Evolutionary conservation across 2,113 vertebrate species (phyloP), one percentile per base, ranked within the genome.

Genomic region (Diphyllodes magnificus): DNA sequence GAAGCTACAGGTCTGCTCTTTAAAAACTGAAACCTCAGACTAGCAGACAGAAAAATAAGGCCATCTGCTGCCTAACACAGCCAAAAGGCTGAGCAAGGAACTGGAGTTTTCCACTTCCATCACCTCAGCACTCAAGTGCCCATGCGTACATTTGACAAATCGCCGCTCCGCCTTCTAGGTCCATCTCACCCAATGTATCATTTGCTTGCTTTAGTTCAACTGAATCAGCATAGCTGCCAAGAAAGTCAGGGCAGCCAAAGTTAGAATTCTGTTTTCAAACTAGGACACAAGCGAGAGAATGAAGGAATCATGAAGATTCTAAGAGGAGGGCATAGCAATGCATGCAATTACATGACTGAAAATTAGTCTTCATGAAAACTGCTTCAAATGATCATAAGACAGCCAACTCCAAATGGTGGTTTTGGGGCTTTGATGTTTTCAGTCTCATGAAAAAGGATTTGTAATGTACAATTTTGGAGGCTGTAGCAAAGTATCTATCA

Each of bases 121-220:
- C 39, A n/a, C 35, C 44, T 63, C 6, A 9, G 39, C 50, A 72
- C 24, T 21, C 20, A 68, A 64, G 37, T 15, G 7, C 15, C 42
- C 0, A 0, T 27, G 25, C 40, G 6, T 15, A 39, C 12, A 30
- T 11, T 28, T 0, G 14, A 61, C 27, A 40, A 53, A 72, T 27
- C 9, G 17, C 28, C 50, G 18, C 15, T 53, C 23, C 40, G n/a
- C 6, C 27, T 59, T 24, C 63, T 30, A 31, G 18, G 28, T 82
- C 71, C 6, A 49, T 56, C 72, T 72, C n/a, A 86, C 13, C 42
- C 45, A 33, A 65, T 1, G 0, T 13, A 54, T 10, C 3, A 17
- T 13, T 76, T 64, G 30, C 21, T 86, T 66, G 24, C 10, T 4
- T 47, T 50, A 64, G 5, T 44, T 47, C 15, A 73, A 53, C 23